Evolutionary conservation across 2,113 vertebrate species (phyloP).

Genomic region (Nothocercus nigrocapillus): DNA sequence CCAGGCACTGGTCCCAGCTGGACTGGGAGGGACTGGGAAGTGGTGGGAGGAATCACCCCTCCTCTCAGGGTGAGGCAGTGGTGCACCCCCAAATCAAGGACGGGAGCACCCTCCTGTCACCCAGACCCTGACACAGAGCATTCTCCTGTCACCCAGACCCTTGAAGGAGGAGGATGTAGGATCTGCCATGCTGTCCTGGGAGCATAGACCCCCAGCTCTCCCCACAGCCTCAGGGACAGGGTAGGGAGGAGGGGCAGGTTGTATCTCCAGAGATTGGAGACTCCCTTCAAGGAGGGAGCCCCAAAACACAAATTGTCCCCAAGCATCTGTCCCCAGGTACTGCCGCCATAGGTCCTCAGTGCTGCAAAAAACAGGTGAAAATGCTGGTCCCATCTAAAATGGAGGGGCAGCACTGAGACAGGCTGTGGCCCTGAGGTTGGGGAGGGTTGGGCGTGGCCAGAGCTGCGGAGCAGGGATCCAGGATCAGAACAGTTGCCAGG

Average conservation of each 20-base stretch:
- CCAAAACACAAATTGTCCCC: neutral
- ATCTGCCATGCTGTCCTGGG: neutral
- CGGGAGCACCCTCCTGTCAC: neutral
- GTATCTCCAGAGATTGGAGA: fast-evolving
- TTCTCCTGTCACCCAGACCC: neutral
- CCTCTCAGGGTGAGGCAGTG: neutral
- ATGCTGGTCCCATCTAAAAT: neutral
- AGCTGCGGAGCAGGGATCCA: too few species aligned
- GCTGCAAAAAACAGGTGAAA: neutral
- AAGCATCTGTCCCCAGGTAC: neutral
- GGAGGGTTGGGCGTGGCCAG: too few species aligned
- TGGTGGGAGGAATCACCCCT: neutral
- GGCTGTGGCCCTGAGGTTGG: too few species aligned
- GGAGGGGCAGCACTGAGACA: too few species aligned
- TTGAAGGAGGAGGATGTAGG: fast-evolving
- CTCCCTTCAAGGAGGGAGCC: neutral
- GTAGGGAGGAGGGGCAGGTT: neutral
- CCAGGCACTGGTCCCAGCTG: neutral
- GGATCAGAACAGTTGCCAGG: neutral
- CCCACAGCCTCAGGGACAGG: neutral
- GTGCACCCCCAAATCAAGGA: neutral
- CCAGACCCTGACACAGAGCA: neutral
- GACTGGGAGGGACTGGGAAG: fast-evolving
- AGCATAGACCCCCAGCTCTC: neutral
- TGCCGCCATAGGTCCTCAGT: neutral